A percentile compares a stretch with the other conserved stretches of the same genome.
Conservation (phyloP, 1,140 invertebrate species). For the Zeugodacus cucurbitae region DNA sequence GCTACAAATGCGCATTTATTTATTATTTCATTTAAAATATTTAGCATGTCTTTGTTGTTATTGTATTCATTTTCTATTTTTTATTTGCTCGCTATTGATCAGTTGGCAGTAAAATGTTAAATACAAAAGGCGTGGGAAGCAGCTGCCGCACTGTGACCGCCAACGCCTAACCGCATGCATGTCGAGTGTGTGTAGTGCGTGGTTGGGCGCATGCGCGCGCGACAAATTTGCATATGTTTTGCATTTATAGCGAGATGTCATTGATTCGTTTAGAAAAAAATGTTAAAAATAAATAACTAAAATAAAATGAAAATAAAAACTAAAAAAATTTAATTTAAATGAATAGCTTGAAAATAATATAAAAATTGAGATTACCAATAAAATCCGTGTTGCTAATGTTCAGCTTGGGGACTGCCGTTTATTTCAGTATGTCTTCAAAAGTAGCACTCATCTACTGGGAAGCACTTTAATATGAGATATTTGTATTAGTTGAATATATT, state of each 20-base stretch:
- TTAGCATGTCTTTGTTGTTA: no score
- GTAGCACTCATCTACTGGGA: no score
- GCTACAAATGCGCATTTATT: background rate
- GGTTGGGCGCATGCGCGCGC: background rate
- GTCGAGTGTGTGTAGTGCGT: background rate
- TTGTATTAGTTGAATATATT: no score
- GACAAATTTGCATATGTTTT: slow-evolving; percentile 14
- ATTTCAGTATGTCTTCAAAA: no score
- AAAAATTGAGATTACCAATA: no score
- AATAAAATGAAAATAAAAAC: background rate
- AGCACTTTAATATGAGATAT: no score
- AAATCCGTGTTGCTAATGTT: no score
- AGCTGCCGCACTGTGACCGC: background rate
- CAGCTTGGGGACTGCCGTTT: no score
- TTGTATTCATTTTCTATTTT: background rate
- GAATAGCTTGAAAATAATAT: no score
- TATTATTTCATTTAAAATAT: slow-evolving; percentile 8
- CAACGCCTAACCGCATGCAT: background rate
- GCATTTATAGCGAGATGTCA: background rate
- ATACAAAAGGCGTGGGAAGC: background rate
- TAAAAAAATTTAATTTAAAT: background rate
- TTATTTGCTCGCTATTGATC: background rate
- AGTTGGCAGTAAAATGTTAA: background rate
- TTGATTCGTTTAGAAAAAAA: background rate
- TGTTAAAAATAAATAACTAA: background rate